Base-by-base conservation (phyloP, 1,140 invertebrate species). In the Globodera rostochiensis region DNA sequence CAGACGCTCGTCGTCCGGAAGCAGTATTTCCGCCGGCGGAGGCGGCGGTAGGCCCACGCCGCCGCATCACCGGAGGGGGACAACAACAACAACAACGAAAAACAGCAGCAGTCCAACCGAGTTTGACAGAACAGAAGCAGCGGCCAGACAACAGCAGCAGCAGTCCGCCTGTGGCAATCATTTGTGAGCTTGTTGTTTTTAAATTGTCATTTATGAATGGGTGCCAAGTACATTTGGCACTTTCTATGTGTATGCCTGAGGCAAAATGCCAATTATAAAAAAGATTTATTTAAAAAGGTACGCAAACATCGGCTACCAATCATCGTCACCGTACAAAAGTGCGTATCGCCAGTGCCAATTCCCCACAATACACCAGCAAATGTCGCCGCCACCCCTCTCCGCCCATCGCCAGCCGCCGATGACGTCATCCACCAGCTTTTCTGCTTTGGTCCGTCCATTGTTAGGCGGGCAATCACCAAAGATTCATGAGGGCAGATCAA, bases 261-360 rank as follows among this genome's bases (percentile, higher is more conserved):
- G 15, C 6, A 47, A 36, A 69, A 36, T 36, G 47, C 13, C 47
- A 60, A 13, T 45, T 36, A 21, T 25, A 46, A 6, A 85, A 69
- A 49, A 46, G 25, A 79, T n/a, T 8, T 74, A 45, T 46, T 57
- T 81, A 80, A 86, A 69, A 75, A 88, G 87, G 49, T 88, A 89
- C 79, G 86, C 89, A 77, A 88, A 88, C 77, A 82, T 88, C 57
- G 88, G 88, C 7, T 89, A 89, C 64, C 80, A 80, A 9, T 86
- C 87, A 6, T 82, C 81, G 15, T 85, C 83, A 9, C 86, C 86
- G 6, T 88, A 89, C 76, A 83, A 85, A 71, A 86, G 84, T 77
- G 82, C 86, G 19, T 89, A 89, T 82, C 83, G 88, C 15, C 87
- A 87, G 73, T 86, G 83, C 70, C 88, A 89, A 66, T 89, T 89